These are phyloP conservation scores for Drosophila ogumai DNA, from an alignment of 1,140 invertebrate genomes.

Conservation along the genomic window DNA sequence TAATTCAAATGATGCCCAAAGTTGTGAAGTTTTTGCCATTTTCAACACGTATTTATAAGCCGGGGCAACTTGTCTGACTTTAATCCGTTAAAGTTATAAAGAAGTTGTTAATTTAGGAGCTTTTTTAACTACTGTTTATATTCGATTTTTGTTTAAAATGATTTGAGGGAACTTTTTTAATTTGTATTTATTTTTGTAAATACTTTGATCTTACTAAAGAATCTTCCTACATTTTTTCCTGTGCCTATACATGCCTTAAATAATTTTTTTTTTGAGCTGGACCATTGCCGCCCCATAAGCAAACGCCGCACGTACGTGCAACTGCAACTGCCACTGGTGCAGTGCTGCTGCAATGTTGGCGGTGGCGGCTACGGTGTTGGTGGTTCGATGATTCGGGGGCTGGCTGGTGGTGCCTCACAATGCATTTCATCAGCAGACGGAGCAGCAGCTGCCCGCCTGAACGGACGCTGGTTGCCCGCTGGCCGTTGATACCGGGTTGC, in stretches of 20 bases:
- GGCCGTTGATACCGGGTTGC: slow-evolving; percentile 29
- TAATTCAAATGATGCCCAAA: neutral
- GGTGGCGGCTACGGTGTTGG: slow-evolving; percentile 8
- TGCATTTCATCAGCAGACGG: slow-evolving; percentile 76
- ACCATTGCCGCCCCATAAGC: slow-evolving; percentile 54
- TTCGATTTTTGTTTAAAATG: neutral
- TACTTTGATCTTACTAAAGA: too few relatives aligned
- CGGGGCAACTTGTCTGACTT: neutral
- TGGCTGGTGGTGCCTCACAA: slow-evolving; percentile 63
- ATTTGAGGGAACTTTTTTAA: too few relatives aligned
- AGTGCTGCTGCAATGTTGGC: neutral
- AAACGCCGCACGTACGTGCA: slow-evolving; percentile 72
- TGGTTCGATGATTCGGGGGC: slow-evolving; percentile 26
- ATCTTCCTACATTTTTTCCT: neutral
- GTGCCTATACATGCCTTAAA: neutral
- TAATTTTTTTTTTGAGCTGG: slow-evolving; percentile 19
- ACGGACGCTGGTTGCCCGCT: slow-evolving; percentile 35
- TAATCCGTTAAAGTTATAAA: neutral
- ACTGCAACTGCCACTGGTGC: slow-evolving; percentile 34
- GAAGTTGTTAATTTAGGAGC: neutral
- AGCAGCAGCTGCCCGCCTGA: slow-evolving; percentile 32
- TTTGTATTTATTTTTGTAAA: too few relatives aligned
- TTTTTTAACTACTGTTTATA: neutral
- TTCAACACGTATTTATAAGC: neutral
- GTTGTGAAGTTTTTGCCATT: neutral